These are phyloP conservation scores for Drosophila mimetica DNA, from an alignment of 2,888 invertebrate genomes.

Conservation along the genomic window DNA sequence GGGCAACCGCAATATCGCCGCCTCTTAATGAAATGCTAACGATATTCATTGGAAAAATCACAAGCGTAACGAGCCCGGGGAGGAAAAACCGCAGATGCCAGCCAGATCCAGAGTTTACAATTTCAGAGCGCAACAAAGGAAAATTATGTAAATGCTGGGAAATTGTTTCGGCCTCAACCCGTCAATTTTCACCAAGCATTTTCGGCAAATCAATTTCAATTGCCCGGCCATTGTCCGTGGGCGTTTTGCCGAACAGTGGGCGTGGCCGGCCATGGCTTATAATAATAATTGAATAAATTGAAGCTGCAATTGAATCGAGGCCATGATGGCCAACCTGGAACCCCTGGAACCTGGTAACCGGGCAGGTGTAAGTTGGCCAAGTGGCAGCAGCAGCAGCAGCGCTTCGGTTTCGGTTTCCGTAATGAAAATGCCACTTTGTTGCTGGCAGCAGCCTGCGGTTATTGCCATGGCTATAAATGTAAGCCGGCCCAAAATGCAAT, in stretches of 20 bases:
- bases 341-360: not conserved
- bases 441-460: conserved; percentile 34
- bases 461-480: conserved; percentile 41
- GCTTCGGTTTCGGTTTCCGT: conserved; percentile 20
- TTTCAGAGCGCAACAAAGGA: conserved; percentile 54
- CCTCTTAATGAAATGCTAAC: conserved; percentile 74
- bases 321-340: conserved; percentile 5
- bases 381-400: too few species aligned
- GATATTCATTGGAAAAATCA: conserved; percentile 74
- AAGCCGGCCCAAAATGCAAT: conserved; percentile 24
- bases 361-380: conserved; percentile 62
- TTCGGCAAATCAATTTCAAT: conserved; percentile 71
- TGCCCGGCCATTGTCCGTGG: conserved; percentile 30
- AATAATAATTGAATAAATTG: conserved; percentile 75
- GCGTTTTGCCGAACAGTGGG: conserved; percentile 28
- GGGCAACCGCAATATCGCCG: conserved; percentile 44
- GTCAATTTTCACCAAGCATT: conserved; percentile 65
- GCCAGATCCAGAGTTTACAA: conserved; percentile 47
- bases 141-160: conserved; percentile 75
- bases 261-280: conserved; percentile 61
- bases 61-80: conserved; percentile 57
- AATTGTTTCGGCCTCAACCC: conserved; percentile 59
- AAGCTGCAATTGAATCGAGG: conserved; percentile 55
- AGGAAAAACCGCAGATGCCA: conserved; percentile 26
- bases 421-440: conserved; percentile 58